Conservation (phyloP, 2,888 invertebrate genomes). For the Yponomeuta plumbellus region DNA sequence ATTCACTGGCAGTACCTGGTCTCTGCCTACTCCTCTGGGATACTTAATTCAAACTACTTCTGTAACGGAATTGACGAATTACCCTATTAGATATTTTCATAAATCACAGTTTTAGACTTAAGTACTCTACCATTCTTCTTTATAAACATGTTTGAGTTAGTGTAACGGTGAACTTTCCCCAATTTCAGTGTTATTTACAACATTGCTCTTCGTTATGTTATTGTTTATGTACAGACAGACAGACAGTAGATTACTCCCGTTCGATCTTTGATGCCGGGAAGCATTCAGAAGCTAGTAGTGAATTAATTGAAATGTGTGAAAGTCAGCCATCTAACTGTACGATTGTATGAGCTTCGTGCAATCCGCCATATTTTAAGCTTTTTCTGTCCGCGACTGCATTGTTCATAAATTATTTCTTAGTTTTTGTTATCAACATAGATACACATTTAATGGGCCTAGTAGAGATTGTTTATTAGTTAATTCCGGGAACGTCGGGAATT, state of each 20-base stretch:
- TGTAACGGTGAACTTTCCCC: not conserved
- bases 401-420: too few species aligned
- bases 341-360: not conserved
- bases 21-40: too few species aligned
- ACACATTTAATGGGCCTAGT: too few species aligned
- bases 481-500: too few species aligned
- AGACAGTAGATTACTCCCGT: not conserved
- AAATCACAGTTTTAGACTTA: too few species aligned
- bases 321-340: not conserved
- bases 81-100: too few species aligned
- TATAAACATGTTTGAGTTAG: not conserved
- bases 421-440: too few species aligned
- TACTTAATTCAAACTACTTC: too few species aligned
- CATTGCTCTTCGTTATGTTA: not conserved
- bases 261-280: not conserved
- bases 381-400: too few species aligned
- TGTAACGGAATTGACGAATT: too few species aligned
- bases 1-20: too few species aligned
- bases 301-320: not conserved
- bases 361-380: not conserved
- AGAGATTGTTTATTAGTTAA: too few species aligned
- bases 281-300: slow-evolving; percentile 6
- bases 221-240: not conserved
- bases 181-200: slow-evolving; percentile 1
- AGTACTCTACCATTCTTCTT: not conserved